Conservation (phyloP, 1,140 invertebrate genomes). For the Zaprionus inermis region DNA sequence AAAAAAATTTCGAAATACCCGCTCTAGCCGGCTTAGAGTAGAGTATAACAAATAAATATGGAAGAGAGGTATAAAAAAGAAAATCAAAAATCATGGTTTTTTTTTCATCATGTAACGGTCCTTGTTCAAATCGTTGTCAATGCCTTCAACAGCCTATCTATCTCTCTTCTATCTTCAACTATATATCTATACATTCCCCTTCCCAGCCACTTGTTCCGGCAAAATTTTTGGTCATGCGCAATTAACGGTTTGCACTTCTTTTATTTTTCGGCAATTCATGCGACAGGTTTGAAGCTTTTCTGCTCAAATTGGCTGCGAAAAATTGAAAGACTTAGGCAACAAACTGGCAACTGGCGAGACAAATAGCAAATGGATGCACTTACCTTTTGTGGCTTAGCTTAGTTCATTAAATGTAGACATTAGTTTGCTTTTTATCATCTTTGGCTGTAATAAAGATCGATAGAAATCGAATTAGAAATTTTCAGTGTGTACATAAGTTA, state of each 20-base stretch:
- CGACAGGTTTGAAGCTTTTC: conserved; percentile 18
- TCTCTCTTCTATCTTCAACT: neutral
- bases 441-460: conserved; percentile 42
- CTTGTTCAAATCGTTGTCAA: conserved; percentile 55
- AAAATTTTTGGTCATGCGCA: conserved; percentile 31
- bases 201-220: conserved; percentile 5
- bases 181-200: neutral
- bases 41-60: conserved; percentile 5
- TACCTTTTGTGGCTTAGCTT: conserved; percentile 33
- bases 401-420: conserved; percentile 35
- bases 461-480: conserved; percentile 19
- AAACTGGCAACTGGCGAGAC: conserved; percentile 23
- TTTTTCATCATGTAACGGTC: conserved; percentile 71
- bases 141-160: conserved; percentile 12
- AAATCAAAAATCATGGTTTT: conserved; percentile 23
- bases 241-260: conserved; percentile 48
- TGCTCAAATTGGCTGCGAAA: conserved; percentile 13
- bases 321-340: conserved; percentile 56
- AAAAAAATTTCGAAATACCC: neutral
- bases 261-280: conserved; percentile 46
- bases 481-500: neutral
- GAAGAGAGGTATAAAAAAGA: conserved; percentile 20
- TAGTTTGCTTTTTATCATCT: conserved; percentile 26
- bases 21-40: neutral
- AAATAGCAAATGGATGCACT: conserved; percentile 37